Evolutionary conservation across 2,888 invertebrate genomes (phyloP).

Genomic region (Synanthedon formicaeformis): DNA sequence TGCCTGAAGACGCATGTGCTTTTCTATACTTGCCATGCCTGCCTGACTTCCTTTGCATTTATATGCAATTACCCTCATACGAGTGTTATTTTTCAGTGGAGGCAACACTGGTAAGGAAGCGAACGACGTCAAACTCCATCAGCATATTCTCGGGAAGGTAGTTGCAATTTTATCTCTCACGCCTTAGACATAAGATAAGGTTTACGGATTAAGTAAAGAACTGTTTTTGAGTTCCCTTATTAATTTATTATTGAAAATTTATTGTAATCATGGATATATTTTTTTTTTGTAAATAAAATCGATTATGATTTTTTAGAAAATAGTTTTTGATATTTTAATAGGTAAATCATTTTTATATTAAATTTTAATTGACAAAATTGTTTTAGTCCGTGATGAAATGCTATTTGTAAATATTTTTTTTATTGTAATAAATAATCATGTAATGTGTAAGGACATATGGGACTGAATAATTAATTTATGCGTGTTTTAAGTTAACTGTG

Average conservation of each 20-base stretch:
- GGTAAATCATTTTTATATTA: neutral
- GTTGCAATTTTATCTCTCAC: constrained; percentile 26
- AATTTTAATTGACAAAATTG: constrained; percentile 15
- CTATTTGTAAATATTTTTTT: neutral
- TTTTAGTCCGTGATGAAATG: constrained; percentile 5
- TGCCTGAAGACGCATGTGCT: too few relatives aligned
- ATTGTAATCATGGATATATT: neutral
- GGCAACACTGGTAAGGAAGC: constrained; percentile 77
- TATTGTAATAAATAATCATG: constrained; percentile 3
- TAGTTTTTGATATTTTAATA: neutral
- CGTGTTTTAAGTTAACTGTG: constrained; percentile 21
- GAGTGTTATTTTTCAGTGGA: constrained; percentile 70
- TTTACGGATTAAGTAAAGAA: neutral
- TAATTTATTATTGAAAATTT: constrained; percentile 1
- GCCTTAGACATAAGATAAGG: constrained; percentile 9
- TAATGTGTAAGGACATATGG: constrained; percentile 19
- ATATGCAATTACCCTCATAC: too few relatives aligned
- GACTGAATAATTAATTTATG: constrained; percentile 37
- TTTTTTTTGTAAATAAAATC: neutral
- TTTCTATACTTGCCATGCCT: too few relatives aligned
- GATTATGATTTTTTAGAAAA: neutral
- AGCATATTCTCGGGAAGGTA: constrained; percentile 83
- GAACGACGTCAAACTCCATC: constrained; percentile 79
- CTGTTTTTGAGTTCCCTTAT: neutral
- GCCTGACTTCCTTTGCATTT: too few relatives aligned